Base-by-base conservation (phyloP, 2,888 invertebrate species). In the Nymphalis urticae region DNA sequence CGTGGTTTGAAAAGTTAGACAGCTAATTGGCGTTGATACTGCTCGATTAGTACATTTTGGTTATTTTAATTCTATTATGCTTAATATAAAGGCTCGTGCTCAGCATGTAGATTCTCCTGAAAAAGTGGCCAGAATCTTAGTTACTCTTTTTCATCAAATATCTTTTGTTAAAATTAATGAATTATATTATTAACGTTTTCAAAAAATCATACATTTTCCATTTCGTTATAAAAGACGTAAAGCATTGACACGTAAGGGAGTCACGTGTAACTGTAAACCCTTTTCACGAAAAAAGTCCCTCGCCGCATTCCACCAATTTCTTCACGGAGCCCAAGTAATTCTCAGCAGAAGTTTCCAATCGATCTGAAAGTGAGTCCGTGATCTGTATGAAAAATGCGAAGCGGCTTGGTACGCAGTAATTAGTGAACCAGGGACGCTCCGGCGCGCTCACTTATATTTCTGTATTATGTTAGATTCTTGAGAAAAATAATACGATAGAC, bases 331-430 rank as follows among this genome's bases (percentile, higher is more conserved):
- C 69, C 69, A 69, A 79, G 81, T 77, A 80, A 84, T 85, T 84
- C 83, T 80, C 79, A 75, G 79, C 79, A 80, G 81, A 84, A 82
- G 80, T 81, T 81, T 75, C 77, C 79, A 84, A 90, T 90, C 89
- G 87, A 90, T 88, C 84, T 79, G 76, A 75, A 79, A 78, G 80
- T 76, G 79, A 81, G 78, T 89, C 83, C 90, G 90, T 90, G 90
- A 89, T 88, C 89, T 86, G 90, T 84, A 82, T 90, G 87, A 89
- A 89, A 89, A 89, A 89, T 88, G 85, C 79, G 84, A 77, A 71
- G 68, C 71, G 70, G 72, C 70, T 10, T 77, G 65, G 70, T 76
- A 82, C 83, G 85, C 80, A 83, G 88, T 89, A 90, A 90, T 90
- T 90, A 90, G 89, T 87, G 88, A 71, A 69, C 74, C 66, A 62